Evolutionary conservation across 2,113 vertebrate species (phyloP), one percentile per base, ranked within the genome.

Genomic region (Callospermophilus lateralis): DNA sequence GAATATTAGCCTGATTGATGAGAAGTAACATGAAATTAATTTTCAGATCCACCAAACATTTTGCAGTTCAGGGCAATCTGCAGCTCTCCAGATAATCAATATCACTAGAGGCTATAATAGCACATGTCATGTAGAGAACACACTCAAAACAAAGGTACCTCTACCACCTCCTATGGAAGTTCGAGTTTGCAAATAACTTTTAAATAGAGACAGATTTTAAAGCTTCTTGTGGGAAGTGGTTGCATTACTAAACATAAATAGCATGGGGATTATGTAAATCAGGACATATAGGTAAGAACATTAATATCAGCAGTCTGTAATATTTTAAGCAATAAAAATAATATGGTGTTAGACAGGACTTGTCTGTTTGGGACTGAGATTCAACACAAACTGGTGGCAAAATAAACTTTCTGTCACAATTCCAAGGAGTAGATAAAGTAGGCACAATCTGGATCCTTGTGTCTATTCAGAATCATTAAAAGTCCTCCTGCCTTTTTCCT

Each of bases 11-110:
- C 11, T 76, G n/a, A 63, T 32, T 63, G 58, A 90, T 90, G 53
- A 76, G 92, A 96, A 87, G 70, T 84, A 51, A 89, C 42, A 65
- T 96, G 42, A 92, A 97, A 74, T 96, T 90, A 96, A 96, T 95
- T 96, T 96, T 65, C 77, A 93, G 30, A 90, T 87, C 15, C 7
- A 92, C 26, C 4, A 65, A 79, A 80, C 34, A 81, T 28, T 87
- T 95, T 32, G 37, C 24, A 53, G 51, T 63, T 20, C 20, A 92
- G 32, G 68, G 9, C 48, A 88, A 58, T 39, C 11, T 96, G 42
- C 42, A 94, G 42, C 3, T 88, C 96, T 95, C 20, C 45, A 74
- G 73, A 85, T 78, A 95, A 96, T 42, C 84, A 89, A 39, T 90
- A 87, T 45, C 58, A 80, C 32, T 85, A 87, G 55, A 89, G 48